Evolutionary conservation across 1,140 invertebrate genomes (phyloP), one percentile per base, ranked within the genome.

Genomic region (Bombyx mandarina): DNA sequence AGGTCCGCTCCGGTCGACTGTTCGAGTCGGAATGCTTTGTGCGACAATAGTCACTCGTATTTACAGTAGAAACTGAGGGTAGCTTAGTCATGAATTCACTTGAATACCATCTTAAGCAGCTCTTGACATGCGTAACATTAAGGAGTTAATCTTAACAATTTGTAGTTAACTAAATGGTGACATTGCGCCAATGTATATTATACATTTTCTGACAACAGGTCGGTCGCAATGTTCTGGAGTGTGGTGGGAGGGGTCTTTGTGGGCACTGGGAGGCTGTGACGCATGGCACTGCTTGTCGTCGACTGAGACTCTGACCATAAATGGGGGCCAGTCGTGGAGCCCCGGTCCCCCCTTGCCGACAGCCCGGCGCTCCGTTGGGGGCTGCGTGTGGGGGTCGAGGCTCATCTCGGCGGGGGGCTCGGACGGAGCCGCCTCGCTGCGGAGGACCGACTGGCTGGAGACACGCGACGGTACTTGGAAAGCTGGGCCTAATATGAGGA

Each of bases 181-280:
- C 12, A 1, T 18, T 18, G 12, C 12, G 12, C 12, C 12, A 1
- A 18, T 1, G 12, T 18, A 18, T 18, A 18, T 0, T 18, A 18
- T 18, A 18, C 12, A 18, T 18, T 18, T 18, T 18, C 12, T 18
- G 0, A 18, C 12, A 18, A 18, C 74, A 91, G 93, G 93, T 9
- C 91, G 95, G 22, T 96, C 94, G 72, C 95, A 97, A 87, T 92
- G 94, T 35, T 94, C 93, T 45, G 90, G 93, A n/a, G 91, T 91
- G 35, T 87, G 91, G 56, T 91, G 92, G 74, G 89, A 91, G 61
- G 91, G 90, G 48, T 89, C 90, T 62, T 89, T 95, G 18, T 95
- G 93, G 89, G 94, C 91, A 12, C 92, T 94, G 44, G 95, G 94
- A 55, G 95, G 95, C 26, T 95, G 93, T 81, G 94, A 96, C 87